Evolutionary conservation across 2,797 vertebrate genomes (phyloP), one percentile per base, ranked within the genome.

Genomic region (Petrocephalus sullivani): DNA sequence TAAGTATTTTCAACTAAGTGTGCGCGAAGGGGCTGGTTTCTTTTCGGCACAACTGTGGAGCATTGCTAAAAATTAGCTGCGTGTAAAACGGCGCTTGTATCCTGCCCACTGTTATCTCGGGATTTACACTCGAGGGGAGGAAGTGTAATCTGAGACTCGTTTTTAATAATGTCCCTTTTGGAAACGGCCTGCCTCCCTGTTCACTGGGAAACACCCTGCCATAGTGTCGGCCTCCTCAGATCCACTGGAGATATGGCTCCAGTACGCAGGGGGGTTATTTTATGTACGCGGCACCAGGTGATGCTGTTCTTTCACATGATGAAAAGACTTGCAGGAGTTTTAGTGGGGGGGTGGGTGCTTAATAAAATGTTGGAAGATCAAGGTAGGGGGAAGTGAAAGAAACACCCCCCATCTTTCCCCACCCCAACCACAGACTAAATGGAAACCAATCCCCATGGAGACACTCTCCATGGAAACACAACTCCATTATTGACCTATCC

Each of bases 341-440:
- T 58, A 53, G 56, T 58, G 56, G 1, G 37, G 37, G 37, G 37
- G 16, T 33, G 71, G 49, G 82, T 14, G 82, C 84, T 87, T 89
- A 90, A 88, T 78, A 87, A 90, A 90, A 88, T 90, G 88, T 75
- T n/a, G 1, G 0, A 28, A 83, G 91, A 90, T 92, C 92, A 93
- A 92, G 90, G 92, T 92, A 89, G 88, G 90, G 90, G 91, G 28
- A 89, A 78, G 33, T 78, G 71, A 78, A 78, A 78, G 67, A 9
- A 67, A 33, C 21, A 60, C 1, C n/a, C 57, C 56, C 56, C 37
- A 6, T 4, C 14, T 4, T 16, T 88, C 90, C 88, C 92, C 91
- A 89, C 90, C 46, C 21, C 87, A 78, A 23, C 21, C 89, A 60
- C 71, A 89, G 89, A 90, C 87, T 86, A 89, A 89, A 88, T 71